These are phyloP conservation scores for Phalacrocorax pelagicus DNA, from an alignment of 2,113 vertebrate species.

Conservation along the genomic window DNA sequence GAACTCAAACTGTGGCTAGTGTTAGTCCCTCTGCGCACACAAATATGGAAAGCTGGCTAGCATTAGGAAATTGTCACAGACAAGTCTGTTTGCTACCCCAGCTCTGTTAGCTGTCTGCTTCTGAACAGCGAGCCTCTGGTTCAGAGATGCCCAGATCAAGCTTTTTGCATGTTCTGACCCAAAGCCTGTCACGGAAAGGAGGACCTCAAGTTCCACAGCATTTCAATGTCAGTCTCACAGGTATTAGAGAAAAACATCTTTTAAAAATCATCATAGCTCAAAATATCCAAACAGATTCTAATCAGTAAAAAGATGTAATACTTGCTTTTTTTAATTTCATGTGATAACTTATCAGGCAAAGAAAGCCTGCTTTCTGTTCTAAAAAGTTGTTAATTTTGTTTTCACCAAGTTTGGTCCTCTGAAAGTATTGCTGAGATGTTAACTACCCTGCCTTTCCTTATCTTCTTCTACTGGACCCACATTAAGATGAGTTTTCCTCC, in stretches of 20 bases:
- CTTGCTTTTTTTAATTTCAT: not conserved
- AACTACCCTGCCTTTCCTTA: not conserved
- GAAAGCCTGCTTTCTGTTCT: not conserved
- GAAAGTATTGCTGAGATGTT: not conserved
- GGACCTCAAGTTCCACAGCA: not conserved
- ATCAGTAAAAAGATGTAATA: not conserved
- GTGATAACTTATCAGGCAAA: not conserved
- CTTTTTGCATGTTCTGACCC: not conserved
- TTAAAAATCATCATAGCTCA: not conserved
- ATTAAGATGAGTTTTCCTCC: not conserved
- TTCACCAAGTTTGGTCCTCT: not conserved
- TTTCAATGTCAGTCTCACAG: not conserved
- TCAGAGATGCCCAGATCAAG: not conserved
- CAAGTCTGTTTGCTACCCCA: not conserved
- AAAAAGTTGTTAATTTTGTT: not conserved
- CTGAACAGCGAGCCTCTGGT: not conserved
- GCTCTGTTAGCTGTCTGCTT: not conserved
- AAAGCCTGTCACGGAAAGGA: not conserved
- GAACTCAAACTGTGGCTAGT: not conserved
- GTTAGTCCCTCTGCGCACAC: not conserved
- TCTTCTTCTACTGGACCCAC: not conserved
- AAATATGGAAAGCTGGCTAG: not conserved
- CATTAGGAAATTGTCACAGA: not conserved
- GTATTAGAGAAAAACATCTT: not conserved
- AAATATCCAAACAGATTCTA: not conserved